Evolutionary conservation across 2,797 vertebrate species (phyloP).

Genomic region (Cygnus olor): DNA sequence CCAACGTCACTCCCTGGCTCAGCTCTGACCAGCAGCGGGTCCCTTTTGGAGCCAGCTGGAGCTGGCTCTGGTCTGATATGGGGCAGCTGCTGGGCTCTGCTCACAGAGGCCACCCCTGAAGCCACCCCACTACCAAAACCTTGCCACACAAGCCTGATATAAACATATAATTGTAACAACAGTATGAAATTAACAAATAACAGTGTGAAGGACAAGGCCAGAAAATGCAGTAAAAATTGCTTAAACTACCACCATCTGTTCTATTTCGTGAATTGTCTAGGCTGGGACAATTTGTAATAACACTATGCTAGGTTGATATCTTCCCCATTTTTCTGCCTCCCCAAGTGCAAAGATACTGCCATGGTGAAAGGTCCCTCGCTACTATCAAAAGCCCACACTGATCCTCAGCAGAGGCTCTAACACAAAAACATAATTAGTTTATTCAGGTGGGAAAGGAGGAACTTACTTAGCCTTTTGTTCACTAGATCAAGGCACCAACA

Average conservation of each 20-base stretch:
- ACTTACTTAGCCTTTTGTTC: neutral
- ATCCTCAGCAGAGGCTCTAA: neutral
- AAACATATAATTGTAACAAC: neutral
- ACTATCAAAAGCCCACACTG: neutral
- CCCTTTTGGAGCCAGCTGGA: too few species aligned
- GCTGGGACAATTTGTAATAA: neutral
- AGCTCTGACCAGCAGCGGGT: too few species aligned
- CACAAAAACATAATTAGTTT: neutral
- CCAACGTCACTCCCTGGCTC: too few species aligned
- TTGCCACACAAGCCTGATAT: neutral
- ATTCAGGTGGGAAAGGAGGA: neutral
- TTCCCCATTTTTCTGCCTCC: rapidly evolving
- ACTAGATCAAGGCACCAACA: neutral
- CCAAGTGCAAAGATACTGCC: neutral
- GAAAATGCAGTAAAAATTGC: neutral
- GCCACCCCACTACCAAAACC: too few species aligned
- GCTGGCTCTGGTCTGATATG: too few species aligned
- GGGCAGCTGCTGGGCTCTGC: too few species aligned
- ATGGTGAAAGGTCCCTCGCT: neutral
- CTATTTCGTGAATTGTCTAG: neutral
- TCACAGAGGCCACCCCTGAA: too few species aligned
- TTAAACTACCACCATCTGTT: neutral
- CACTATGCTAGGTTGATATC: neutral
- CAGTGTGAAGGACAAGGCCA: neutral
- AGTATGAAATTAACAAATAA: neutral